Evolutionary conservation across 2,888 invertebrate genomes (phyloP).

Genomic region (Acrobasis repandana): DNA sequence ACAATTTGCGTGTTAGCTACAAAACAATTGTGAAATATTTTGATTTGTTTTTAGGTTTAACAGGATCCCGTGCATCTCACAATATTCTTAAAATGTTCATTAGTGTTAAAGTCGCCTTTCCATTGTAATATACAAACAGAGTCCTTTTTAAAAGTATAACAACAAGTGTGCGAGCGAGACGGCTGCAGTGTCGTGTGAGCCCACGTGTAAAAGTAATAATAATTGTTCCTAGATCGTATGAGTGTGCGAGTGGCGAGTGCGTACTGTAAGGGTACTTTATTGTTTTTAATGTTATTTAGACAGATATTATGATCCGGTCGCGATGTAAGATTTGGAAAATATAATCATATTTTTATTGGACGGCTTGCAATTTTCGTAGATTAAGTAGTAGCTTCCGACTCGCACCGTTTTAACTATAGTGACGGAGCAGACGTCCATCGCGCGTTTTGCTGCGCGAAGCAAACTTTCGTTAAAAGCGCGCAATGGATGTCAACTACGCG

Average conservation of each 20-base stretch:
- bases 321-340: constrained; percentile 43
- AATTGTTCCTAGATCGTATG: constrained; percentile 27
- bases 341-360: constrained; percentile 37
- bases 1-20: too few species aligned
- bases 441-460: neutral
- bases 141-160: too few species aligned
- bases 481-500: neutral
- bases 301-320: constrained; percentile 57
- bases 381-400: neutral
- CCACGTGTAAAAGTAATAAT: constrained; percentile 11
- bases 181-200: neutral
- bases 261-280: constrained; percentile 32
- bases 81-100: too few species aligned
- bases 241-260: constrained; percentile 34
- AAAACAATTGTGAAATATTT: too few species aligned
- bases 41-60: too few species aligned
- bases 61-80: too few species aligned
- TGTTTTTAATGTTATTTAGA: constrained; percentile 70
- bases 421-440: neutral
- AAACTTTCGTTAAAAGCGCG: neutral
- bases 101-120: too few species aligned
- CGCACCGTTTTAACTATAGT: neutral
- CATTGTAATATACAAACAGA: too few species aligned
- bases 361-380: constrained; percentile 30
- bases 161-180: neutral